Base-by-base conservation (phyloP, 2,113 vertebrate genomes). In the Lota lota region DNA sequence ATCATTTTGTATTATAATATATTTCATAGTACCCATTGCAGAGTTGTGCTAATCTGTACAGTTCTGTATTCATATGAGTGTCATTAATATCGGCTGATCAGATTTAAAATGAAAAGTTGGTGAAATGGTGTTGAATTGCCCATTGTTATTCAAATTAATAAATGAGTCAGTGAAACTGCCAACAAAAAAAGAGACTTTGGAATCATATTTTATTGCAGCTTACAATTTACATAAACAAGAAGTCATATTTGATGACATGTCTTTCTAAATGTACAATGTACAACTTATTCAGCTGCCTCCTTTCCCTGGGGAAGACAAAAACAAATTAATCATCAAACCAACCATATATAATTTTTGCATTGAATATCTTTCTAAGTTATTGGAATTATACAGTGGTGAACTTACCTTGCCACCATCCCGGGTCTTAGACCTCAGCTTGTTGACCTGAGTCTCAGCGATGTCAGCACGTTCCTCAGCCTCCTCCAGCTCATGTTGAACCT, bases 391-490 rank as follows among this genome's bases (percentile, higher is more conserved):
- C 8, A 17, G 14, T 6, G 53, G 17, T 56, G 53, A 20, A 57
- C 61, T 70, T 72, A 90, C 90, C 90, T 92, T 91, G 76, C 91
- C 91, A 71, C 73, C 22, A 28, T 94, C 92, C 1, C 89, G 89
- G 69, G 82, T 94, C 85, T 94, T 94, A 53, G 89, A 89, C 67
- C 91, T 88, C 57, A 94, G 66, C 67, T 94, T 94, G 88, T 94
- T 94, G 81, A 93, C 91, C 71, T 94, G 92, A 22, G 93, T 92
- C 79, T 94, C 93, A 0, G 92, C 88, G 0, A 94, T 92, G 24
- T 95, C 93, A 0, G 92, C 93, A 40, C 93, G 85, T 79, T 95
- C 93, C 81, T 94, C 91, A 3, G 94, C 92, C 81, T 94, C 93
- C 69, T 95, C 92, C 68, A 94, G 83, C 70, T 94, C 91, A 54